Evolutionary conservation across 2,113 vertebrate species (phyloP).

Genomic region (Diphyllodes magnificus): DNA sequence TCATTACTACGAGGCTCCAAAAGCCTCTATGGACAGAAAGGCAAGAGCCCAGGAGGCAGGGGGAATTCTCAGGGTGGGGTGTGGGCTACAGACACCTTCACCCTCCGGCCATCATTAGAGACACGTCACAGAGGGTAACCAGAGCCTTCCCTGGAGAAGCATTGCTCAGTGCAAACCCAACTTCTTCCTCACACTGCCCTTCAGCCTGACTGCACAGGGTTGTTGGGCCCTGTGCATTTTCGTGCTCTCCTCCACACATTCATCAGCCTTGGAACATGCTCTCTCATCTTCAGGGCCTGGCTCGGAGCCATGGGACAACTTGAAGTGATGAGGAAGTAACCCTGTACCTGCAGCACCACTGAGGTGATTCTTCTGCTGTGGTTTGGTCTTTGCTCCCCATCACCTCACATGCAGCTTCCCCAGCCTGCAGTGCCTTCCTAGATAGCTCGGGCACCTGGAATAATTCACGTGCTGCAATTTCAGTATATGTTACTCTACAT

Average conservation of each 20-base stretch:
- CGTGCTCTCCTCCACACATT: not conserved
- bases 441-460: not conserved
- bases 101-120: not conserved
- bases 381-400: not conserved
- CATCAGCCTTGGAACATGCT: not conserved
- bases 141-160: not conserved
- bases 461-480: not conserved
- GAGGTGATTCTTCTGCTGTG: not conserved
- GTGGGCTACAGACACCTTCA: accelerated
- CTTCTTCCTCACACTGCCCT: not conserved
- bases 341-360: not conserved
- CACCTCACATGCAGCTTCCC: not conserved
- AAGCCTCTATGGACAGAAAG: not conserved
- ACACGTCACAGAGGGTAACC: not conserved
- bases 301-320: not conserved
- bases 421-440: not conserved
- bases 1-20: not conserved
- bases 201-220: not conserved
- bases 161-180: not conserved
- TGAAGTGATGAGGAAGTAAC: not conserved
- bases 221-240: not conserved
- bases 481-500: accelerated
- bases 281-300: not conserved
- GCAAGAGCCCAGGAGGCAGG: not conserved
- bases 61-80: constrained; percentile 11